Conservation (phyloP, 2,888 invertebrate genomes). For the Sipunculus nudus region DNA sequence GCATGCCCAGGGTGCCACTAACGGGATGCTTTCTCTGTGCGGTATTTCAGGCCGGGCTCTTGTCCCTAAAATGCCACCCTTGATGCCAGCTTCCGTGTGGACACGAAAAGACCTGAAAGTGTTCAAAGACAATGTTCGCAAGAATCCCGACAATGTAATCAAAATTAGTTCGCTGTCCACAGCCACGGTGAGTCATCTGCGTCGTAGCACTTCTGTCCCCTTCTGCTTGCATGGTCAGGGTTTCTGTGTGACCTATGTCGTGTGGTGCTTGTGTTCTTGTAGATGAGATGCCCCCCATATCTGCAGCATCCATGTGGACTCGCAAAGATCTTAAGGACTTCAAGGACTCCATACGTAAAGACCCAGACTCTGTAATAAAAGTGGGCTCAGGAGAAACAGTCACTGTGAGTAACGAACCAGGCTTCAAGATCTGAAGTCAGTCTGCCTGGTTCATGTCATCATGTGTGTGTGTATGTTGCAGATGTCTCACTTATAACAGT, state of each 20-base stretch:
- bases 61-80: constrained; percentile 55
- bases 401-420: constrained; percentile 75
- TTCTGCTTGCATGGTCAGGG: background rate
- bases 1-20: no score
- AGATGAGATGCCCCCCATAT: constrained; percentile 60
- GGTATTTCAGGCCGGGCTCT: no score
- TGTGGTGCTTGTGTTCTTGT: constrained; percentile 34
- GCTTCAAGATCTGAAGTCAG: no score
- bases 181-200: constrained; percentile 79
- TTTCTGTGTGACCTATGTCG: no score
- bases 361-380: constrained; percentile 88
- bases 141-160: constrained; percentile 86
- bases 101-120: constrained; percentile 86
- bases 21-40: no score
- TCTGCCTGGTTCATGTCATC: no score
- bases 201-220: background rate
- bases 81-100: constrained; percentile 89
- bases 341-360: constrained; percentile 83
- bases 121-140: constrained; percentile 88
- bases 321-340: constrained; percentile 87
- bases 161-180: constrained; percentile 96
- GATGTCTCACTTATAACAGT: no score
- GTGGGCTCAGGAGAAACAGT: constrained; percentile 98
- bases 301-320: constrained; percentile 94
- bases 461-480: no score